Evolutionary conservation across 2,797 vertebrate genomes (phyloP), one percentile per base, ranked within the genome.

Genomic region (Lithobates sylvaticus): DNA sequence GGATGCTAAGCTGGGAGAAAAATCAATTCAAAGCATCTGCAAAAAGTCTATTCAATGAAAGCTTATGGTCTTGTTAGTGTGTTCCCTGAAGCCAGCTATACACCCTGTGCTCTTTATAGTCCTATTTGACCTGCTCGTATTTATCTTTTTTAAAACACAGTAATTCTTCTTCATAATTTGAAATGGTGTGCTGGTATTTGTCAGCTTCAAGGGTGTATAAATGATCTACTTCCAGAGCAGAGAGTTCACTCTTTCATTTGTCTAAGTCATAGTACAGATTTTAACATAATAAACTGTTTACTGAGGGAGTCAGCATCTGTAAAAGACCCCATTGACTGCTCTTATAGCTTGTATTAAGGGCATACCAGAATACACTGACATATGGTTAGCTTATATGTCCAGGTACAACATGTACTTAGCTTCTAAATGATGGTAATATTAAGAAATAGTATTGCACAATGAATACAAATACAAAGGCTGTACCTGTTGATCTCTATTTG

Each of bases 161-260:
- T 85, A 81, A 85, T 85, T 85, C 84, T 85, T 85, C 84, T 85
- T 81, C 68, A 85, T 85, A 85, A 81, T 81, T 80, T 75, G 77
- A 68, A 80, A 75, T 81, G 71, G 12, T n/a, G 61, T 85, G 61
- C 68, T 85, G 61, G 72, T 32, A 80, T 81, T 81, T 85, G 77
- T 81, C 71, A 85, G 71, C 23, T 80, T 54, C 78, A 23, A 61
- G 10, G 9, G 78, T 75, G 21, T 85, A 47, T 69, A 85, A 76
- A 81, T 85, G 84, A 69, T 69, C 42, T 75, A 81, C 44, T 74
- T 81, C 61, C 44, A 29, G 0, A 36, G 44, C 13, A 61, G 10
- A 73, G 47, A 73, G 58, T 72, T 73, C 7, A 29, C 54, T 79
- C 34, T 8, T 21, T 74, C 67, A 39, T 69, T 50, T 65, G 27